Evolutionary conservation across 2,113 vertebrate species (phyloP), one percentile per base, ranked within the genome.

Genomic region (Acrocephalus arundinaceus): DNA sequence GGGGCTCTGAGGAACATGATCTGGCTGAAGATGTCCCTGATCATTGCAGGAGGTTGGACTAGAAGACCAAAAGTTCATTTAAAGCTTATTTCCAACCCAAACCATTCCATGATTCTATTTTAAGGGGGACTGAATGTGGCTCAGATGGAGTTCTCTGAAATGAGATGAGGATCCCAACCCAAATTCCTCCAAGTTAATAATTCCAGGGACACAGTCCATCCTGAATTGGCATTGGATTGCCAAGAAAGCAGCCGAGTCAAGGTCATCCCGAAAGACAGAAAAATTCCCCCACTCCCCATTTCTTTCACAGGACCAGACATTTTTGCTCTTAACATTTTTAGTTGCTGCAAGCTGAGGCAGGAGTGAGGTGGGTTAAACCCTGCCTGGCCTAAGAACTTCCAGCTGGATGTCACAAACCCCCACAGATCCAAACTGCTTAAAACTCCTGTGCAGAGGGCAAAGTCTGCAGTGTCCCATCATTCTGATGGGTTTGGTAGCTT

Each of bases 271-370:
- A 51, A 65, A 89, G 10, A 72, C 0, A 55, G 13, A 75, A 66
- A 49, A 7, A 1, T 28, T 7, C 1, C 25, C 8, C 4, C 6
- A 4, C 2, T 59, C 23, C 21, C 3, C 13, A 14, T 55, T 72
- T 85, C 23, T 76, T 90, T 49, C 35, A 15, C 39, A 68, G 20
- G 22, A 9, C 11, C 48, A 54, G 14, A 30, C 7, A 9, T 16
- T 62, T 62, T 67, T 75, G 6, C 20, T n/a, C 14, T 33, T 37
- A 23, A 37, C 3, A 15, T 13, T 15, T 70, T 45, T 70, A 3
- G 6, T 28, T 33, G 54, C 39, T 52, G 37, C 25, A 23, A 13
- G 23, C 30, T 13, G 35, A 70, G 57, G 35, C 11, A 35, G 57
- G 35, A 31, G 12, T 41, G 37, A 37, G n/a, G 13, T 48, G 27